phyloP scores from a whole-genome alignment of 2,113 vertebrate genomes.

The Syngnathus typhle region DNA sequence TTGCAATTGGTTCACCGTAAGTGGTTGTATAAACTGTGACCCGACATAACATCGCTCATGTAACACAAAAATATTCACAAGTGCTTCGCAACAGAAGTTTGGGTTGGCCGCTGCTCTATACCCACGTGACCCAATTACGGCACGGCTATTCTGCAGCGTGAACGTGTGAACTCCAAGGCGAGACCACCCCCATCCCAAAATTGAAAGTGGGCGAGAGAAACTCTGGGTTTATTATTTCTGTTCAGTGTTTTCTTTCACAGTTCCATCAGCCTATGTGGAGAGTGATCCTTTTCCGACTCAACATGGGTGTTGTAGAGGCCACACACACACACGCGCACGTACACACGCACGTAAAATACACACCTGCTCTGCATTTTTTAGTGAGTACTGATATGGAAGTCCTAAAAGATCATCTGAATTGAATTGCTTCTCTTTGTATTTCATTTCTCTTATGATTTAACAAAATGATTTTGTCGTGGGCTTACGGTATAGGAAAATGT shows the following conservation, averaged over 20 bases:
- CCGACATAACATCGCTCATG: background rate
- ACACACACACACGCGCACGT: constrained; percentile 47
- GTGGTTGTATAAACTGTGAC: background rate
- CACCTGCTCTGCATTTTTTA: background rate
- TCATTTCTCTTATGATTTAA: background rate
- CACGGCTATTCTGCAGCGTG: constrained; percentile 39
- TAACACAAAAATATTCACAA: background rate
- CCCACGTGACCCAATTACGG: constrained; percentile 10
- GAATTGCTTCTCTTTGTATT: constrained; percentile 14
- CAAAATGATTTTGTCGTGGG: background rate
- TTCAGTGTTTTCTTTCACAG: constrained; percentile 64
- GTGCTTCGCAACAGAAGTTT: constrained; percentile 11
- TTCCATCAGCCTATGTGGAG: constrained; percentile 57
- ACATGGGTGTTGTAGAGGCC: constrained; percentile 53
- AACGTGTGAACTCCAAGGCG: constrained; percentile 53
- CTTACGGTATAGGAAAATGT: background rate
- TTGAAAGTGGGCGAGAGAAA: constrained; percentile 22
- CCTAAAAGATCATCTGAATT: constrained; percentile 20
- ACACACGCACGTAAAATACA: constrained; percentile 15
- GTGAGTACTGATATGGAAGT: constrained; percentile 14
- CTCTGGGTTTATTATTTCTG: constrained; percentile 61
- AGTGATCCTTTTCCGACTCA: constrained; percentile 54
- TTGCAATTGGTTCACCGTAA: background rate
- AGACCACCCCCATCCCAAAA: constrained; percentile 22
- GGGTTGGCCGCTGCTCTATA: constrained; percentile 3